Percentiles rank a stretch among this genome's conserved stretches.
Conservation (phyloP, 1,140 invertebrate genomes). For the Pachyrhynchus sulphureomaculatus region DNA sequence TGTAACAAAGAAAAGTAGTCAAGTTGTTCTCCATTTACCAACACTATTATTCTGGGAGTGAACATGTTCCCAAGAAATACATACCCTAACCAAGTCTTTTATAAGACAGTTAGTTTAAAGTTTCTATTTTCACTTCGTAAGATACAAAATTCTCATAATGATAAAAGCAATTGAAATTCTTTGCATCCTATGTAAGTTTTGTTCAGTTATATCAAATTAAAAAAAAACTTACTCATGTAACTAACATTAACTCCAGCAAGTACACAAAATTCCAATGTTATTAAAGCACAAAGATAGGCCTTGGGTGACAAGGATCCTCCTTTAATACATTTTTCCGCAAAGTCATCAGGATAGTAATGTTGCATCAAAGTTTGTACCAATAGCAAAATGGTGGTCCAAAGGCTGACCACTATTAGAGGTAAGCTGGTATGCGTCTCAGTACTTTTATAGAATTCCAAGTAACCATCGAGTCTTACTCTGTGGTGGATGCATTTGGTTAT, state of each 20-base stretch:
- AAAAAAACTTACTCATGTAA: constrained; percentile 59
- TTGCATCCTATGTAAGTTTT: too few relatives aligned
- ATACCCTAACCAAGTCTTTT: too few relatives aligned
- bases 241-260: constrained; percentile 58
- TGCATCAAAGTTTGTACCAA: constrained; percentile 62
- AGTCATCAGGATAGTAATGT: constrained; percentile 63
- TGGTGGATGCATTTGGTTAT: constrained; percentile 60
- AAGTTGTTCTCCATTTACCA: too few relatives aligned
- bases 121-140: too few relatives aligned
- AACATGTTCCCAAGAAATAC: too few relatives aligned
- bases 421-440: constrained; percentile 60
- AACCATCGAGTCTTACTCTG: constrained; percentile 61
- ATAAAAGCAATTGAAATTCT: too few relatives aligned
- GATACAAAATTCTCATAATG: too few relatives aligned
- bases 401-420: constrained; percentile 63
- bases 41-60: too few relatives aligned
- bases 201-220: too few relatives aligned
- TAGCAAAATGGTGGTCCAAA: constrained; percentile 63
- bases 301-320: constrained; percentile 60
- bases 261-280: constrained; percentile 58
- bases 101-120: too few relatives aligned
- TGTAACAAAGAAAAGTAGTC: too few relatives aligned
- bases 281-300: constrained; percentile 59
- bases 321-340: constrained; percentile 59
- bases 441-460: constrained; percentile 67